A percentile compares a stretch with the other conserved stretches of the same genome.
phyloP scores from a whole-genome alignment of 2,113 vertebrate genomes.

The Gallinago media region DNA sequence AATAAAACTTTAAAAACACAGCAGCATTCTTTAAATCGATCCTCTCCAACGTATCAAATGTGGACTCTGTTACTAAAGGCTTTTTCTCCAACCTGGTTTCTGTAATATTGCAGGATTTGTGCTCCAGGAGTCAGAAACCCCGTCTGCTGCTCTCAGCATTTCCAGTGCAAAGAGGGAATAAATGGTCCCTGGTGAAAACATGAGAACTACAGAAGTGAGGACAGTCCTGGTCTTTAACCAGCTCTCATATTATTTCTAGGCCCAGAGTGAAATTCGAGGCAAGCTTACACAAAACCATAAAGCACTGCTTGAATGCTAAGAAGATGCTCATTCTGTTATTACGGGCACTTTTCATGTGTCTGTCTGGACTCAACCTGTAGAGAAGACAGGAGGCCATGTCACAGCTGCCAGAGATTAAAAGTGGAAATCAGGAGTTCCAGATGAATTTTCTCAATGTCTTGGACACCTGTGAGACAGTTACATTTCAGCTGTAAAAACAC shows the following conservation, averaged over 20 bases:
- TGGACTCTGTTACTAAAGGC: not conserved
- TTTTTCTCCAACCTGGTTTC: not conserved
- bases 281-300: not conserved
- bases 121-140: not conserved
- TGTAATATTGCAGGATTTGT: not conserved
- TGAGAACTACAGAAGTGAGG: not conserved
- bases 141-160: not conserved
- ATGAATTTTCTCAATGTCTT: not conserved
- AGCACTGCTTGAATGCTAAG: not conserved
- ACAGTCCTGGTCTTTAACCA: not conserved
- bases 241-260: not conserved
- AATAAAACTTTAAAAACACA: not conserved
- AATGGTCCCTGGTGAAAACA: not conserved
- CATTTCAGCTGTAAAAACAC: not conserved
- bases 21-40: not conserved
- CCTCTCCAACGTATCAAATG: not conserved
- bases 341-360: not conserved
- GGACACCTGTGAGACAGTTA: not conserved
- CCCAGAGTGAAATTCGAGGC: not conserved
- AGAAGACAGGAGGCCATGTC: not conserved
- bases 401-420: not conserved
- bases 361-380: not conserved
- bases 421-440: not conserved
- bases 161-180: not conserved
- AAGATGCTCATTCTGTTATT: not conserved